phyloP scores from a whole-genome alignment of 2,888 invertebrate species.

The Tupiocoris notatus region DNA sequence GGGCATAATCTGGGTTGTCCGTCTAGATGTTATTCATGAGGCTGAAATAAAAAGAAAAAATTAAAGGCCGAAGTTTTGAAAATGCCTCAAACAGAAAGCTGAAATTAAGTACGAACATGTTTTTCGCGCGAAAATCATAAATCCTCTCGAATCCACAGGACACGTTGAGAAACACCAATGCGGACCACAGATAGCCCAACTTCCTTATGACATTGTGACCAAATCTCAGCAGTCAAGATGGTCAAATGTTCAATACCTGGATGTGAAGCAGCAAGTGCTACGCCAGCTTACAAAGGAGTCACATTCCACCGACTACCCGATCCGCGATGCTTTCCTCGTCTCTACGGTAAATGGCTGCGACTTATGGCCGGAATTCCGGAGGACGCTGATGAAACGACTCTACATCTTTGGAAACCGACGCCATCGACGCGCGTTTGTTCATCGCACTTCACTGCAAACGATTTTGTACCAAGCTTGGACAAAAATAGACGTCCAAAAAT shows the following conservation, averaged over 20 bases:
- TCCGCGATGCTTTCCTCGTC: slow-evolving; percentile 16
- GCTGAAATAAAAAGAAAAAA: no score
- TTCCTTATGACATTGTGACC: no score
- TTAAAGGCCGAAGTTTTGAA: no score
- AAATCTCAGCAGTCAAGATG: not conserved
- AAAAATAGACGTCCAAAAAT: not conserved
- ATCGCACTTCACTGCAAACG: slow-evolving; percentile 7
- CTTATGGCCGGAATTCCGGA: not conserved
- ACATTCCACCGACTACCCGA: slow-evolving; percentile 27
- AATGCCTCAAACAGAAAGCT: no score
- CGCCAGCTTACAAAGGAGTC: not conserved
- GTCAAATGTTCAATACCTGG: not conserved
- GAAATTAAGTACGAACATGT: no score
- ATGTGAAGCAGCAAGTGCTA: not conserved
- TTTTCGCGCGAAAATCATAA: no score
- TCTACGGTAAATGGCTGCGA: slow-evolving; percentile 23
- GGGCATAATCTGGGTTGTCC: no score
- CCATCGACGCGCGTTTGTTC: slow-evolving; percentile 18
- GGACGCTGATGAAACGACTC: not conserved
- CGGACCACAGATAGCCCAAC: no score
- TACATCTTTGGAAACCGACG: not conserved
- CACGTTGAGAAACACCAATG: no score
- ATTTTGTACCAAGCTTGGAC: slow-evolving; percentile 11
- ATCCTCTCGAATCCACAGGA: no score
- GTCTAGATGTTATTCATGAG: no score